Conservation (phyloP, 2,797 vertebrate genomes). For the Thamnophis elegans region DNA sequence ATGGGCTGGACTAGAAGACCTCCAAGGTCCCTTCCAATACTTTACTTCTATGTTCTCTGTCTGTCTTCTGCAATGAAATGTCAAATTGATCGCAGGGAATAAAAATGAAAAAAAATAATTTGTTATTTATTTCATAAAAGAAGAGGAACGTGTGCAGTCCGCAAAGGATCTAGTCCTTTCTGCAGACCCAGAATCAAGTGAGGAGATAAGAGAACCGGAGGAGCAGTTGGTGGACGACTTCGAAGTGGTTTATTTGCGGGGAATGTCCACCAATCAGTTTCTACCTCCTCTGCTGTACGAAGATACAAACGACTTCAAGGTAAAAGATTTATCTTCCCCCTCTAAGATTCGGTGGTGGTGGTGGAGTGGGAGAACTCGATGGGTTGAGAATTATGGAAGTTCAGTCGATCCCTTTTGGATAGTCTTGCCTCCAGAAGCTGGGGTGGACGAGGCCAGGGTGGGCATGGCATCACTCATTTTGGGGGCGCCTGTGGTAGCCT, state of each 20-base stretch:
- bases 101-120: neutral
- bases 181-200: neutral
- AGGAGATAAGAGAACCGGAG: neutral
- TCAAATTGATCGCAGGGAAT: neutral
- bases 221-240: neutral
- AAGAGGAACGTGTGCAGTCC: constrained; percentile 1
- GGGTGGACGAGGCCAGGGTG: too few relatives aligned
- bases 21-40: neutral
- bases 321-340: constrained; percentile 47
- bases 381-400: neutral
- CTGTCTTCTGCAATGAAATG: neutral
- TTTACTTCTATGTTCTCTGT: neutral
- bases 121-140: neutral
- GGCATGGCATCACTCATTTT: too few relatives aligned
- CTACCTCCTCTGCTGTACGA: constrained; percentile 53
- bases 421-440: neutral
- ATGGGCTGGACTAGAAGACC: neutral
- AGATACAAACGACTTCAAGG: constrained; percentile 69
- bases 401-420: neutral
- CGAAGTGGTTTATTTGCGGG: constrained; percentile 4
- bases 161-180: neutral
- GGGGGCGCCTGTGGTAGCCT: too few relatives aligned
- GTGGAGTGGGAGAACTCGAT: neutral
- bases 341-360: neutral
- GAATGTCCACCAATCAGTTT: constrained; percentile 2